Percentiles rank a stretch among this genome's conserved stretches.
Evolutionary conservation across 2,888 invertebrate species (phyloP).

Genomic region (Tiliacea citrago): DNA sequence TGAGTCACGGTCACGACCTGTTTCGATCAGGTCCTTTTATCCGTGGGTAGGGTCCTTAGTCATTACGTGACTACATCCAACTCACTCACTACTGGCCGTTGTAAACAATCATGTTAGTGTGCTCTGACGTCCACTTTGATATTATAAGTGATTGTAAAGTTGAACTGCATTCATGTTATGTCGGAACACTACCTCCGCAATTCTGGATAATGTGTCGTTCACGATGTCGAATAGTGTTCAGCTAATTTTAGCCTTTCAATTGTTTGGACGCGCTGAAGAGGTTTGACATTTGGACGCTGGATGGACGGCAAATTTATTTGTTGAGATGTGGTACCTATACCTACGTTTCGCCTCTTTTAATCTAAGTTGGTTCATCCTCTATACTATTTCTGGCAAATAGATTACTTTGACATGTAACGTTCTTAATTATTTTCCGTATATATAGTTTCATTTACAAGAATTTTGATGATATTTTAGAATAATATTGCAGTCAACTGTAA

Average conservation of each 20-base stretch:
- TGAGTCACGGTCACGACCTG: constrained; percentile 87
- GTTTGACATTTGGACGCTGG: not conserved
- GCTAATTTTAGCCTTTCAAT: not conserved
- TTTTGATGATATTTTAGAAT: not conserved
- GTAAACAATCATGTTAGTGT: constrained; percentile 74
- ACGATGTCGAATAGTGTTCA: constrained; percentile 37
- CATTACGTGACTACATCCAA: constrained; percentile 78
- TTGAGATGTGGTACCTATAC: not conserved
- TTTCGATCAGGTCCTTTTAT: constrained; percentile 79
- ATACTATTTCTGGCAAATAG: not conserved
- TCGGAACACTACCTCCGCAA: constrained; percentile 65
- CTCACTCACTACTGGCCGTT: constrained; percentile 81
- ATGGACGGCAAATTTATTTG: not conserved
- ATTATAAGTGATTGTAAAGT: constrained; percentile 64
- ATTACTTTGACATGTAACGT: not conserved
- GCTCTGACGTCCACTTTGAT: constrained; percentile 74
- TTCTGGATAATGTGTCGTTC: constrained; percentile 59
- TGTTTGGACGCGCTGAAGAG: not conserved
- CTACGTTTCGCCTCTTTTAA: not conserved
- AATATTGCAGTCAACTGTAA: constrained; percentile 4
- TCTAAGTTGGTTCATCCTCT: not conserved
- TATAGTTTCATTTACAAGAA: not conserved
- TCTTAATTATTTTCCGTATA: not conserved
- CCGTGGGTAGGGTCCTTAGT: constrained; percentile 87
- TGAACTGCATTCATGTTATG: constrained; percentile 59